Conservation (phyloP, 2,888 invertebrate genomes). For the Callyntrura sp. region DNA sequence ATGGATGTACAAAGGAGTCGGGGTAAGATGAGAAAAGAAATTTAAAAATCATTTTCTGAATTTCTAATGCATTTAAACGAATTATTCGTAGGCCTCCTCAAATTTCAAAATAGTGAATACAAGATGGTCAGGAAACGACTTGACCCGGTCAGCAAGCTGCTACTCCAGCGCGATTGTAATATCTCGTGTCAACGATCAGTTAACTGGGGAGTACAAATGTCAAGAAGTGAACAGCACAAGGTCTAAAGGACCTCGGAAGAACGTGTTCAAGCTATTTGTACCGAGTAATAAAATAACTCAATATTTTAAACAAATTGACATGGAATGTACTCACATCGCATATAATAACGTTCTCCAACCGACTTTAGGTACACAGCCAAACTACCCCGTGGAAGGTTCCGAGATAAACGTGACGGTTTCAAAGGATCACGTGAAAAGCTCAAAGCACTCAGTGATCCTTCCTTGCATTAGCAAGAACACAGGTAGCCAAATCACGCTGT, state of each 20-base stretch:
- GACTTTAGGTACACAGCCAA: constrained; percentile 70
- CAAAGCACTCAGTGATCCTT: constrained; percentile 41
- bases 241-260: constrained; percentile 55
- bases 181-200: constrained; percentile 76
- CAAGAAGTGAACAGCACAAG: constrained; percentile 56
- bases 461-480: constrained; percentile 76
- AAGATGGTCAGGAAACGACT: constrained; percentile 69
- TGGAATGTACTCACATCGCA: too few species aligned
- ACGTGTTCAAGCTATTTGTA: constrained; percentile 77
- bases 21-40: constrained; percentile 69
- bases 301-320: too few species aligned
- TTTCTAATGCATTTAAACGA: too few species aligned
- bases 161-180: constrained; percentile 76
- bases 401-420: constrained; percentile 74
- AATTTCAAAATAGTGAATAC: constrained; percentile 77
- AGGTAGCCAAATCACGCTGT: constrained; percentile 53
- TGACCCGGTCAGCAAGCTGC: constrained; percentile 59
- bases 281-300: constrained; percentile 66
- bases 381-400: constrained; percentile 67
- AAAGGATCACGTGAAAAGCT: constrained; percentile 51
- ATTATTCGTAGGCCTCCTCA: constrained; percentile 67
- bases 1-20: constrained; percentile 77
- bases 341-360: too few species aligned
- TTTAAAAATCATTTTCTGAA: too few species aligned
- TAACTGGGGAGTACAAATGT: constrained; percentile 78